Evolutionary conservation across 2,113 vertebrate genomes (phyloP).

Genomic region (Amazona guildingii): DNA sequence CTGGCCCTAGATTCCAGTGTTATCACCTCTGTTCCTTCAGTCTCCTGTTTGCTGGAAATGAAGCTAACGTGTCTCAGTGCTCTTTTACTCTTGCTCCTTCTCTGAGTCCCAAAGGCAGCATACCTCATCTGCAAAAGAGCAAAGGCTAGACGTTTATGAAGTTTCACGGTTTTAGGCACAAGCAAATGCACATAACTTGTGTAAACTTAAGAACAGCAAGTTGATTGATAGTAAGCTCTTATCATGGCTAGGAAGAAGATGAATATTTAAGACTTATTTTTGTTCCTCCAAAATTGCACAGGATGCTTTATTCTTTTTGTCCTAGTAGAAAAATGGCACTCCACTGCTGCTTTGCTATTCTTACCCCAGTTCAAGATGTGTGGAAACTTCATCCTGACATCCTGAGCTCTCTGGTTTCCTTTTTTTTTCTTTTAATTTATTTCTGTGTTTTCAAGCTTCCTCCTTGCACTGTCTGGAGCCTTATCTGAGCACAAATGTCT

Average conservation of each 20-base stretch:
- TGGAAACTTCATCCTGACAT: constrained; percentile 53
- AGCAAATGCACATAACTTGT: neutral
- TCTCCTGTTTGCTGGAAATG: neutral
- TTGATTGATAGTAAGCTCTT: neutral
- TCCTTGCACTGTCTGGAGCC: constrained; percentile 13
- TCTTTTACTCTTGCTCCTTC: neutral
- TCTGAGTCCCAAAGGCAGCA: neutral
- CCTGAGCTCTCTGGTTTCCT: constrained; percentile 51
- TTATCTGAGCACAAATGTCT: constrained; percentile 13
- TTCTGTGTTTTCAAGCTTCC: constrained; percentile 47
- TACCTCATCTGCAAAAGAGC: neutral
- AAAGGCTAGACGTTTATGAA: neutral
- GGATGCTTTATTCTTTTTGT: neutral
- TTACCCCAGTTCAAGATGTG: neutral
- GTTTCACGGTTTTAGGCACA: neutral
- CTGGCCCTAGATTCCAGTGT: neutral
- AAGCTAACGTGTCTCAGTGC: fast-evolving
- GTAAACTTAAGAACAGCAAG: neutral
- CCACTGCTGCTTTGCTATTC: neutral
- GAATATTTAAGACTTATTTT: neutral
- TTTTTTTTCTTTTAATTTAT: constrained; percentile 20
- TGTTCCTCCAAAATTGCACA: neutral
- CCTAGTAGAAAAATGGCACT: neutral
- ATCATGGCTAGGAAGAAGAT: neutral
- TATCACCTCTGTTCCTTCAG: neutral